Evolutionary conservation across 2,888 invertebrate genomes (phyloP).

Genomic region (Napeogenes inachia): DNA sequence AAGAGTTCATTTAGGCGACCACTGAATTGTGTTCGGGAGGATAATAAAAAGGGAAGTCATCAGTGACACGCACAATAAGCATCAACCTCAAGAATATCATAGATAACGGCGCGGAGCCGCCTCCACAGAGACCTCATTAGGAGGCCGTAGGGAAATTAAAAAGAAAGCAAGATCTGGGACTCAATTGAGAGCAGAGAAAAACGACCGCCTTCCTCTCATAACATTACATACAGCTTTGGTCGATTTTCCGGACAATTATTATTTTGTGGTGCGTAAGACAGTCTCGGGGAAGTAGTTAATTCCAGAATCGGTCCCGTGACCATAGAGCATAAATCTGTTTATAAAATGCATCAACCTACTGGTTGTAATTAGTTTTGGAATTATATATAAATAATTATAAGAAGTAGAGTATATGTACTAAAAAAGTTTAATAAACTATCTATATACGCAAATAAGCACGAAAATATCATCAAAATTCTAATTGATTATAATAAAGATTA

Average conservation of each 20-base stretch:
- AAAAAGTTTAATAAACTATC: background rate
- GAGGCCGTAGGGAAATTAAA: conserved; percentile 78
- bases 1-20: conserved; percentile 74
- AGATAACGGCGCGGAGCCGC: conserved; percentile 67
- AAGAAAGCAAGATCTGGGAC: conserved; percentile 77
- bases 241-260: conserved; percentile 78
- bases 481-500: too few relatives aligned
- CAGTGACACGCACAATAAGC: conserved; percentile 79
- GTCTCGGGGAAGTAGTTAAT: conserved; percentile 68
- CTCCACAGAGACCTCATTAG: conserved; percentile 74
- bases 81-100: conserved; percentile 79
- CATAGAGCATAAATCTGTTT: conserved; percentile 29
- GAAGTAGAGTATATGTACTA: background rate
- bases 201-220: conserved; percentile 73
- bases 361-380: background rate
- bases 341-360: conserved; percentile 10
- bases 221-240: conserved; percentile 76
- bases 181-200: conserved; percentile 72
- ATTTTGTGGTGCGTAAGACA: conserved; percentile 77
- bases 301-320: conserved; percentile 42
- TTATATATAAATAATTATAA: too few relatives aligned
- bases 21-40: conserved; percentile 77
- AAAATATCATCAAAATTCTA: too few relatives aligned
- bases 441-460: too few relatives aligned
- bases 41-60: conserved; percentile 77